phyloP scores from a whole-genome alignment of 2,113 vertebrate species.

The Cheirogaleus medius region DNA sequence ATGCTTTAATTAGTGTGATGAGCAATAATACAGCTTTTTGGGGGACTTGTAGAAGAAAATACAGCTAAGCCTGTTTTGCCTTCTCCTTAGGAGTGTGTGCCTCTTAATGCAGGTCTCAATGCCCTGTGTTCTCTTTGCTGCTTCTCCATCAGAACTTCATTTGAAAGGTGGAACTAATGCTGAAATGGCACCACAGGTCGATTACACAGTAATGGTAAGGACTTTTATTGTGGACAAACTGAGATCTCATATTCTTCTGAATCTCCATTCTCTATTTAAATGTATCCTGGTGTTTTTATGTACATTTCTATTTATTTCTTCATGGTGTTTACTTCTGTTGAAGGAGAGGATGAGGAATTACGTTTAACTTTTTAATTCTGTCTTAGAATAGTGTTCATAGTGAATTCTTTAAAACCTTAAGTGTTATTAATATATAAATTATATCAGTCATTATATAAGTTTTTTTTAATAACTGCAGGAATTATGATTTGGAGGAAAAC shows the following conservation, averaged over 20 bases:
- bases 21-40: background rate
- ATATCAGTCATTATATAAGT: background rate
- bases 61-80: background rate
- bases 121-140: slow-evolving; percentile 93
- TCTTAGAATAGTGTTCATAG: background rate
- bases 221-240: background rate
- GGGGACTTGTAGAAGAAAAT: background rate
- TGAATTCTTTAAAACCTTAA: background rate
- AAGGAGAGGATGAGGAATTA: background rate
- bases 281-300: background rate
- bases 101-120: slow-evolving; percentile 95
- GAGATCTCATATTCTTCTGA: background rate
- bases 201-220: slow-evolving; percentile 93
- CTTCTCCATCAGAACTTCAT: slow-evolving; percentile 89
- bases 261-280: background rate
- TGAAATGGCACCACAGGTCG: slow-evolving; percentile 98
- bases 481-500: background rate
- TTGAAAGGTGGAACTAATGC: slow-evolving; percentile 97
- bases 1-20: background rate
- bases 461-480: background rate
- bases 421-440: background rate
- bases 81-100: slow-evolving; percentile 92
- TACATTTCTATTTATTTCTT: background rate
- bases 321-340: background rate
- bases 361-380: background rate